A percentile compares a stretch with the other conserved stretches of the same genome.
These are phyloP conservation scores for Pomatostomus ruficeps DNA, from an alignment of 2,113 vertebrate species.

Conservation along the genomic window DNA sequence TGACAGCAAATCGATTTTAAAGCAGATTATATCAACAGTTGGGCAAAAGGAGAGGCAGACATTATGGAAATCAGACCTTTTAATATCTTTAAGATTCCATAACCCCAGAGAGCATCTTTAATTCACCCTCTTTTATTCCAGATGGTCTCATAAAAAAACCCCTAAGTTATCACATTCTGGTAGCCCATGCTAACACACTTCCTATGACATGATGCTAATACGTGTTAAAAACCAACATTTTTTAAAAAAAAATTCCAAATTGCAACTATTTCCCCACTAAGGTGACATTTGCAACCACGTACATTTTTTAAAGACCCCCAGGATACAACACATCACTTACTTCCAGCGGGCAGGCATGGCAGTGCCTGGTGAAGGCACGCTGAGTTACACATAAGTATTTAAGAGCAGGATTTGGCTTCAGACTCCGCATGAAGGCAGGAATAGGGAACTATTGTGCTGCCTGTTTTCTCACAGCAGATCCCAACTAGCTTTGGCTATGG, in stretches of 20 bases:
- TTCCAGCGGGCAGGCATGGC: constrained; percentile 2
- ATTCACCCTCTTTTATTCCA: constrained; percentile 56
- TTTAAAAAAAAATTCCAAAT: not conserved
- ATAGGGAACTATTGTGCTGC: constrained; percentile 40
- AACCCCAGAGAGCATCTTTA: constrained; percentile 58
- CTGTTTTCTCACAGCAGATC: constrained; percentile 60
- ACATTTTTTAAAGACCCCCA: not conserved
- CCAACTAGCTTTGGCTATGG: constrained; percentile 50
- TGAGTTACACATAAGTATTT: constrained; percentile 27
- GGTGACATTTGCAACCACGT: not conserved
- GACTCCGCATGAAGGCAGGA: not conserved
- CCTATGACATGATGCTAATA: not conserved
- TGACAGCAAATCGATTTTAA: constrained; percentile 64
- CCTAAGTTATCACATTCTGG: constrained; percentile 22
- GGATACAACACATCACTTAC: not conserved
- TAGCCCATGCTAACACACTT: constrained; percentile 15
- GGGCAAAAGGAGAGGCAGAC: constrained; percentile 49
- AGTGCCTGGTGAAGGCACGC: constrained; percentile 20
- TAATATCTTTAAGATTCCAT: constrained; percentile 54
- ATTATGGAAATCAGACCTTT: constrained; percentile 62
- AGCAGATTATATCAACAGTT: constrained; percentile 66
- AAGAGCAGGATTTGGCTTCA: constrained; percentile 52
- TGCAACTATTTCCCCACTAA: not conserved
- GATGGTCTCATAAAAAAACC: constrained; percentile 25
- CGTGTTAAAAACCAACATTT: not conserved